Evolutionary conservation across 2,888 invertebrate species (phyloP), one percentile per base, ranked within the genome.

Genomic region (Imbricaverruca yamaguchii): DNA sequence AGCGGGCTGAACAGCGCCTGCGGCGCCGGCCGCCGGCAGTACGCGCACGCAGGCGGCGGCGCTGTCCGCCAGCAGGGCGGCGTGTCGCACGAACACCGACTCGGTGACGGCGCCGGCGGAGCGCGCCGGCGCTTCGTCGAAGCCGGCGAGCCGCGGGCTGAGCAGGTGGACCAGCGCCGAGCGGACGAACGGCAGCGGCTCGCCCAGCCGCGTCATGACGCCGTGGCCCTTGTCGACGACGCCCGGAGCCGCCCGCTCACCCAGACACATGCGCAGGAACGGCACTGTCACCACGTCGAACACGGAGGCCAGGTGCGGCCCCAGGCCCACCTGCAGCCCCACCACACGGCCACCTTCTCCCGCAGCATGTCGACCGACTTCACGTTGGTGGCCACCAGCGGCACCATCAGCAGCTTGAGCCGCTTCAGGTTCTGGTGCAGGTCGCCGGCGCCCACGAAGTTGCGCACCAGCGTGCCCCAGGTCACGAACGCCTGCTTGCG

Each of bases 311-410:
- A 81, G 92, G 88, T 84, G 89, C 89, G 18, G 87, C 87, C 93
- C 88, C 53, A 59, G 59, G 59, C 59, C 59, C 12, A 11, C 11
- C 59, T 59, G 59, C 59, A 94, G 88, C 87, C 90, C 90, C 92
- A 92, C 92, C 93, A 94, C 8, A 92, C 91, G 80, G 91, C 89
- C 80, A 93, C 88, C 86, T 93, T 92, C 53, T 91, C 91, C n/a
- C 90, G 83, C 0, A 91, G 90, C n/a, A 91, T 90, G 74, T 89
- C 88, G 83, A 91, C 90, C 0, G 91, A 90, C 87, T 91, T 92
- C 0, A 92, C 92, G 87, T 93, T 92, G 82, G 92, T 92, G 0
- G 92, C 91, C 84, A 89, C 90, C 12, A 94, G 85, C 0, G 94
- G 94, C 81, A 92, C 91, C 77, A 92, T 88, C 10, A 94, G 87